phyloP scores from a whole-genome alignment of 2,888 invertebrate species.

The Torymus auratus region DNA sequence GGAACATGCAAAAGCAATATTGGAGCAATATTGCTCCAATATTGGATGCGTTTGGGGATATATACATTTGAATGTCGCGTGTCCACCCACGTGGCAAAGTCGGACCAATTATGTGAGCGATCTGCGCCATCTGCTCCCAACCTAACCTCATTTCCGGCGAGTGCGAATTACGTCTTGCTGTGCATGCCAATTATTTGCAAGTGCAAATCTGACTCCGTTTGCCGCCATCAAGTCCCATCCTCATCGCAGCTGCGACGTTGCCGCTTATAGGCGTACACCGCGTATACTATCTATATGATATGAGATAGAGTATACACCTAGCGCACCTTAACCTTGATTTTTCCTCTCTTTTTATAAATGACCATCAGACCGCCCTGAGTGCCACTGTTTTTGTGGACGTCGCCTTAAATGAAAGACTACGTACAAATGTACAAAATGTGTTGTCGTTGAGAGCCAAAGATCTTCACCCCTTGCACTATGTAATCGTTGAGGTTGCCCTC shows the following conservation, averaged over 20 bases:
- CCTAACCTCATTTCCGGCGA: constrained; percentile 42
- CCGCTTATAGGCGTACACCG: too few species aligned
- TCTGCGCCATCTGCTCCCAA: constrained; percentile 36
- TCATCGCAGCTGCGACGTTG: constrained; percentile 29
- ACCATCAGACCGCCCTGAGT: constrained; percentile 3
- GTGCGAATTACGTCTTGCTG: too few species aligned
- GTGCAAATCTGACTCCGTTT: too few species aligned
- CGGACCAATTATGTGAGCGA: background rate
- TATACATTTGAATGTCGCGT: too few species aligned
- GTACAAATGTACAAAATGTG: constrained; percentile 16
- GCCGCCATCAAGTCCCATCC: constrained; percentile 1
- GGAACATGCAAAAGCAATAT: too few species aligned
- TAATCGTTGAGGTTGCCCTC: background rate
- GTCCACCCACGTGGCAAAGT: constrained; percentile 8
- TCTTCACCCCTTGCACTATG: constrained; percentile 17
- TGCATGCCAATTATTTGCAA: too few species aligned
- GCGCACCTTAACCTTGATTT: constrained; percentile 42
- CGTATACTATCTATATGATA: too few species aligned
- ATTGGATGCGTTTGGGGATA: too few species aligned
- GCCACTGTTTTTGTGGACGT: constrained; percentile 25
- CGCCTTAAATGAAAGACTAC: background rate
- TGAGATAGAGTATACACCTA: too few species aligned
- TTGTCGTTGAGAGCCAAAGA: background rate
- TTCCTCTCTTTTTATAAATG: constrained; percentile 40
- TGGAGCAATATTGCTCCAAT: too few species aligned